Evolutionary conservation across 2,797 vertebrate genomes (phyloP), one percentile per base, ranked within the genome.

Genomic region (Xenops minutus): DNA sequence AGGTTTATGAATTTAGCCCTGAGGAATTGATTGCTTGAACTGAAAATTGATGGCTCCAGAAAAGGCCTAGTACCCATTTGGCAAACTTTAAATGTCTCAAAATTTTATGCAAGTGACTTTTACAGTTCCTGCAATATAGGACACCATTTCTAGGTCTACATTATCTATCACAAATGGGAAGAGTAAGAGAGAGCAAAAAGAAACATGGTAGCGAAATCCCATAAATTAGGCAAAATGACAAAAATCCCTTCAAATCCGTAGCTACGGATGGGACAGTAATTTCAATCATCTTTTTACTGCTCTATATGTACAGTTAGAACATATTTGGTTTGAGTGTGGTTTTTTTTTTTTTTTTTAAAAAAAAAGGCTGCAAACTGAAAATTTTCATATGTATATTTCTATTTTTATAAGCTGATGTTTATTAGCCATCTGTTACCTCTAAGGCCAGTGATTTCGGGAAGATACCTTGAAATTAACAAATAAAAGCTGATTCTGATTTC

Each of bases 401-500:
- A 32, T 68, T 91, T 74, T 90, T 87, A 72, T 64, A 69, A 88
- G 36, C 37, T 59, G 7, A 71, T 43, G 34, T 87, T 95, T 83
- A 94, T 79, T 85, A 89, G 64, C 80, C 63, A 93, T 79, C 84
- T 84, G 61, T 29, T 93, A 92, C 76, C 39, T 82, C 68, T 64
- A 75, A 62, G 69, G n/a, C 13, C 43, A 84, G 62, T 48, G 54
- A 77, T 66, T 93, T 96, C n/a, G 46, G 36, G 44, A 93, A 84
- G 49, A 76, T 61, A 96, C 48, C 85, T 95, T 92, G 73, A 97
- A 97, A 94, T 92, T 58, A 95, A 92, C 77, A 88, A 96, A 96
- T 80, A 88, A 94, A 89, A 93, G 32, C 58, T n/a, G n/a, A 87
- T 89, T 96, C 86, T 85, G 29, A 96, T 95, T 95, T 97, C 78